These are phyloP conservation scores for Cricetomys ansorgei DNA, from an alignment of 2,113 vertebrate species.

Conservation along the genomic window DNA sequence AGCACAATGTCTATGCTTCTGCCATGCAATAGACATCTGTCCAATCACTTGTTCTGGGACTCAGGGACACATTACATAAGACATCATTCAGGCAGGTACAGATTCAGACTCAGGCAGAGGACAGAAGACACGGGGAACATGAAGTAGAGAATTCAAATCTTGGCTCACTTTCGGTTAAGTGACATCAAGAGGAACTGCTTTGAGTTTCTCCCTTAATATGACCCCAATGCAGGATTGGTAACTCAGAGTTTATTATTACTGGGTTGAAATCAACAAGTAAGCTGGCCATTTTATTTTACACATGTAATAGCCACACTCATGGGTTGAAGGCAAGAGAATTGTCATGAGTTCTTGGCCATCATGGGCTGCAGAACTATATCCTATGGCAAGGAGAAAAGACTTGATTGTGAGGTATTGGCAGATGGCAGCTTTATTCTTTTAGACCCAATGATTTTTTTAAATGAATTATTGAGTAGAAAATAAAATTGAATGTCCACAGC, in stretches of 20 bases:
- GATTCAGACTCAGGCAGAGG: not conserved
- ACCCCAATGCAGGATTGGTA: not conserved
- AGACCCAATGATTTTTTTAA: not conserved
- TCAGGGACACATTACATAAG: too few species aligned
- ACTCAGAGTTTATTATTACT: not conserved
- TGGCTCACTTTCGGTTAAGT: not conserved
- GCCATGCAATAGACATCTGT: not conserved
- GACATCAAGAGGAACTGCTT: not conserved
- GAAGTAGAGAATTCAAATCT: not conserved
- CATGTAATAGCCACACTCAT: not conserved
- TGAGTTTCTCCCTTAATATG: not conserved
- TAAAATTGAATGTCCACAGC: not conserved
- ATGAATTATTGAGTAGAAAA: not conserved
- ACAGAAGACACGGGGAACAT: not conserved
- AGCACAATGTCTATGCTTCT: not conserved
- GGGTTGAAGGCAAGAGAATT: too few species aligned
- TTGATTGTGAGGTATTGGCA: not conserved
- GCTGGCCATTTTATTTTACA: not conserved
- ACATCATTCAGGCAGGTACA: too few species aligned
- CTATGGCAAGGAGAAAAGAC: not conserved
- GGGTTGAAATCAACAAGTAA: not conserved
- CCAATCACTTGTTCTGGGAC: not conserved
- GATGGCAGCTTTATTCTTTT: not conserved
- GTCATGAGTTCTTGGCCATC: too few species aligned
- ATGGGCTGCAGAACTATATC: not conserved